Base-by-base conservation (phyloP, 2,113 vertebrate species). In the Sinosuthora webbiana region DNA sequence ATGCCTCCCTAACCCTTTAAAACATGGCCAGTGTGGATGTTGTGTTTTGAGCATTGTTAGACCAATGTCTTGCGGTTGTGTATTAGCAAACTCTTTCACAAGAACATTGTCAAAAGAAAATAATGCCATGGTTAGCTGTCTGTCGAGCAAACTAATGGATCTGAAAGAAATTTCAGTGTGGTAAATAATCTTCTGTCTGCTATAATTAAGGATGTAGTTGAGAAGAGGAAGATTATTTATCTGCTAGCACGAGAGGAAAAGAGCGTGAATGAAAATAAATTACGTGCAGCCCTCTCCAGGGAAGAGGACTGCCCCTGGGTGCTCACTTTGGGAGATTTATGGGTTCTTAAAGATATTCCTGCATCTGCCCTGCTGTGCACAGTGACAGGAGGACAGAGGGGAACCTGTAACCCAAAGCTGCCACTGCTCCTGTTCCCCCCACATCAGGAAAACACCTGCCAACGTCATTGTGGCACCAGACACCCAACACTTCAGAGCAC, bases 111-210 rank as follows among this genome's bases (percentile, higher is more conserved):
- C 92, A 96, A 78, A 89, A 47, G 31, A 86, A 94, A 94, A 79
- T 56, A 95, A 86, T 93, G 52, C 60, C 37, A 9, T 22, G n/a
- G 42, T 88, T 74, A 95, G 64, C 85, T 89, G 64, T 88, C 86
- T 60, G 44, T 57, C 81, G 82, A 95, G 76, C 90, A 90, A 94
- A 95, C 64, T 90, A 93, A 96, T 95, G 91, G 87, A 75, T 96
- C 71, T 56, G 68, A 97, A 96, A 93, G 79, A 95, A 96, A 90
- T 35, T 67, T 75, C 79, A 92, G 28, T 30, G 56, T 81, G 87
- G 93, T 93, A 96, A 97, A 95, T 97, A 95, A 95, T 96, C 68
- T 89, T 94, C 88, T 88, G 85, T 75, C 94, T 92, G 14, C 88
- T 92, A 41, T 94, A 96, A 96, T 94, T 95, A 94, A 93, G 92